A percentile compares a stretch with the other conserved stretches of the same genome.
phyloP scores from a whole-genome alignment of 2,113 vertebrate species.

The Cephalopterus ornatus region DNA sequence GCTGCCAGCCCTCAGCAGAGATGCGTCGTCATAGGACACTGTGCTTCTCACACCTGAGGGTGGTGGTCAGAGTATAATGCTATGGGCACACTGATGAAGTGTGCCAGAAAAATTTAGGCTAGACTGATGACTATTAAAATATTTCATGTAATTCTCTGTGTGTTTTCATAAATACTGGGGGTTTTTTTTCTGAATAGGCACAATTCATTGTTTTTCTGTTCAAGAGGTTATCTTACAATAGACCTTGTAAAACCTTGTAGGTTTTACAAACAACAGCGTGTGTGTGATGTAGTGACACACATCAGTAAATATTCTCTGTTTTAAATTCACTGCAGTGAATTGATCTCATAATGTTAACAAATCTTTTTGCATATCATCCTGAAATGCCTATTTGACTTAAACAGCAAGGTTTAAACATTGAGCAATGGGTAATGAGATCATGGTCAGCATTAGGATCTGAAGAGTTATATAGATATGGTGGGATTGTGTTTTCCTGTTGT shows the following conservation, averaged over 20 bases:
- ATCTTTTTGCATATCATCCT: slow-evolving; percentile 59
- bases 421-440: slow-evolving; percentile 56
- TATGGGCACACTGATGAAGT: not conserved
- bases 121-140: not conserved
- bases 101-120: not conserved
- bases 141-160: not conserved
- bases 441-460: slow-evolving; percentile 54
- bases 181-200: not conserved
- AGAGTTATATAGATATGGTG: slow-evolving; percentile 52
- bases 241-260: not conserved
- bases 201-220: slow-evolving; percentile 16
- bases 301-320: slow-evolving; percentile 15
- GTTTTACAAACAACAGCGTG: slow-evolving; percentile 38
- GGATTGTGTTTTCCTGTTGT: slow-evolving; percentile 53
- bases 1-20: not conserved
- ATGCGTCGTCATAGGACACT: fast-evolving
- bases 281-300: slow-evolving; percentile 30
- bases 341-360: slow-evolving; percentile 61
- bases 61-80: not conserved
- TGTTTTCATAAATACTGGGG: not conserved
- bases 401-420: slow-evolving; percentile 27
- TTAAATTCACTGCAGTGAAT: slow-evolving; percentile 66
- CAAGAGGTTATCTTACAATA: slow-evolving; percentile 11
- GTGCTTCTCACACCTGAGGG: not conserved
- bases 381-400: slow-evolving; percentile 46